Evolutionary conservation across 2,888 invertebrate genomes (phyloP).

Genomic region (Nezara viridula): DNA sequence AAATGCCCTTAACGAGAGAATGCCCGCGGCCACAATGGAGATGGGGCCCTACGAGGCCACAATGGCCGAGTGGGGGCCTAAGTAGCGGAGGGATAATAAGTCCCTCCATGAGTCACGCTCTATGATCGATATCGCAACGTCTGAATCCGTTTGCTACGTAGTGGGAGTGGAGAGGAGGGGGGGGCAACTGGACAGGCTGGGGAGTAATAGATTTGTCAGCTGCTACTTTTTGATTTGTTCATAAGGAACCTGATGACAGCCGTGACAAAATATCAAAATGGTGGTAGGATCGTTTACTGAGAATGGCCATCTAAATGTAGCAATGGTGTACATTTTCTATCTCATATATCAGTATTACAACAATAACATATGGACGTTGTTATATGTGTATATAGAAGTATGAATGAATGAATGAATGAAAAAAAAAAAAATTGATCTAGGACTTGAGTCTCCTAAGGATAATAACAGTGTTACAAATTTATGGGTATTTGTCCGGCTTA

Average conservation of each 20-base stretch:
- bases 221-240: not conserved
- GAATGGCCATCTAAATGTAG: not conserved
- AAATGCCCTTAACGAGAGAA: constrained; percentile 34
- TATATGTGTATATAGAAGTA: no score
- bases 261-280: not conserved
- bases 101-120: constrained; percentile 40
- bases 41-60: not conserved
- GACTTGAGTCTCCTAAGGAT: no score
- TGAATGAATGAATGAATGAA: no score
- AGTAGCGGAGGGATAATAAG: constrained; percentile 28
- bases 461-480: no score
- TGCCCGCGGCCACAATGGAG: constrained; percentile 41
- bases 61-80: not conserved
- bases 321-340: no score
- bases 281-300: not conserved
- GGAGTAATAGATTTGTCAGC: not conserved
- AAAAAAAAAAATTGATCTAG: no score
- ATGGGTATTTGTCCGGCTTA: no score
- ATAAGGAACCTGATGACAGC: not conserved
- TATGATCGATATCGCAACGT: constrained; percentile 38
- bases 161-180: not conserved
- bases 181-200: not conserved
- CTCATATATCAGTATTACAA: no score
- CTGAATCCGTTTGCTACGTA: constrained; percentile 4
- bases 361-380: no score